Conservation (phyloP, 2,113 vertebrate genomes). For the Lynx canadensis region DNA sequence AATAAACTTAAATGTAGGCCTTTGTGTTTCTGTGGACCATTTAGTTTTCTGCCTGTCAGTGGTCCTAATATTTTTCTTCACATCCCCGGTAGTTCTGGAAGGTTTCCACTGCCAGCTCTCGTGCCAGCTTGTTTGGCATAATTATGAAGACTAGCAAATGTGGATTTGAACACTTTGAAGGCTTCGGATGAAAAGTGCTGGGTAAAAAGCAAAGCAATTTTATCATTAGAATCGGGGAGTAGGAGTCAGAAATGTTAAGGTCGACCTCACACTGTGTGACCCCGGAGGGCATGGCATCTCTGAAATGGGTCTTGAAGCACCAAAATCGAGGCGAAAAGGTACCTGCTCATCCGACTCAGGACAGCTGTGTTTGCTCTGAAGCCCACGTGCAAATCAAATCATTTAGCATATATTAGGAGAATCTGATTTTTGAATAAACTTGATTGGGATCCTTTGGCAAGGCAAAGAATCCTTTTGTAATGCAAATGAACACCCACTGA, state of each 20-base stretch:
- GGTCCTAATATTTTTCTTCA: background rate
- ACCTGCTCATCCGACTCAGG: background rate
- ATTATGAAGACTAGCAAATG: background rate
- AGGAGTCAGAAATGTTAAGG: constrained; percentile 40
- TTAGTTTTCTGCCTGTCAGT: background rate
- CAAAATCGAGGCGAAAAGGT: background rate
- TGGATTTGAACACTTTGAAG: constrained; percentile 56
- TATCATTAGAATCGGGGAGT: constrained; percentile 19
- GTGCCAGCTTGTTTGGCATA: constrained; percentile 30
- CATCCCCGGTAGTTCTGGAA: background rate
- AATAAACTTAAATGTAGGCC: background rate
- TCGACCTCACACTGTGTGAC: background rate
- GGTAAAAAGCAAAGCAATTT: constrained; percentile 61
- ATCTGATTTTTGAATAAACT: constrained; percentile 47
- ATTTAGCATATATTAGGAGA: background rate
- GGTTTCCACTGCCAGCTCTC: background rate
- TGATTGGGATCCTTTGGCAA: constrained; percentile 22
- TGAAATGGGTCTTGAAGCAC: background rate
- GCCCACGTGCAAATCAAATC: background rate
- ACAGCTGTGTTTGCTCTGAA: background rate
- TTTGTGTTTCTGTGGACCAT: background rate
- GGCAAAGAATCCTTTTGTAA: constrained; percentile 29
- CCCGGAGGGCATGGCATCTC: background rate
- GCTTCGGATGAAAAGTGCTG: constrained; percentile 48
- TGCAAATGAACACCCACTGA: constrained; percentile 18